Evolutionary conservation across 2,113 vertebrate genomes (phyloP).

Genomic region (Odocoileus virginianus): DNA sequence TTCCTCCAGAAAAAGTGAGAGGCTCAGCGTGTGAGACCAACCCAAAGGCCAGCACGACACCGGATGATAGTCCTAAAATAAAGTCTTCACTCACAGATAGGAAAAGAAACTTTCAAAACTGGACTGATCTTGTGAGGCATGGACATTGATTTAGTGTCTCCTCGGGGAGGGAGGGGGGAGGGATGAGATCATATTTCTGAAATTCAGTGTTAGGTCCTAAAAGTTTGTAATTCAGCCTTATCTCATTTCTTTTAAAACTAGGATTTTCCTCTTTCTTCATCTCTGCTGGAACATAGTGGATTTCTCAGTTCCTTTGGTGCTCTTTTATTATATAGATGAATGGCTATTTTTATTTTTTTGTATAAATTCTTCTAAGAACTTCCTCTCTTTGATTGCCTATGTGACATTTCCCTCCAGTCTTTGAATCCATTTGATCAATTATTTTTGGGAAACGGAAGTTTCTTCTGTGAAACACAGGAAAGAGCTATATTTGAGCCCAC

Average conservation of each 20-base stretch:
- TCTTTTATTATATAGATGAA: neutral
- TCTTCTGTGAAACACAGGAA: neutral
- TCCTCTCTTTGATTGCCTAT: neutral
- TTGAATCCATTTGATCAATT: neutral
- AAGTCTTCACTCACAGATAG: neutral
- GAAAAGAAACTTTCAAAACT: neutral
- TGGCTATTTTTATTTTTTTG: neutral
- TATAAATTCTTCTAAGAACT: neutral
- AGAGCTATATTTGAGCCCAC: neutral
- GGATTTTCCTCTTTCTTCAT: neutral
- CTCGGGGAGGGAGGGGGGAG: neutral
- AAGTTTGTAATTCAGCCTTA: neutral
- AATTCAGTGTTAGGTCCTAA: neutral
- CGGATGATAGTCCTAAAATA: neutral
- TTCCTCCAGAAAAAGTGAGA: neutral
- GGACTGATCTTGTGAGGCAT: neutral
- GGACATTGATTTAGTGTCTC: neutral
- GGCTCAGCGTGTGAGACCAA: neutral
- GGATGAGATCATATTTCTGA: slow-evolving; percentile 5
- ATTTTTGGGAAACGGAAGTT: neutral
- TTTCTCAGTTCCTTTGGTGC: neutral
- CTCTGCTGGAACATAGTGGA: neutral
- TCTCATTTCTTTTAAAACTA: neutral
- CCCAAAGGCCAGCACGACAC: neutral
- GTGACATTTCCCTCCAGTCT: neutral